Conservation (phyloP, 2,888 invertebrate genomes). For the Epistrophe eligans region DNA sequence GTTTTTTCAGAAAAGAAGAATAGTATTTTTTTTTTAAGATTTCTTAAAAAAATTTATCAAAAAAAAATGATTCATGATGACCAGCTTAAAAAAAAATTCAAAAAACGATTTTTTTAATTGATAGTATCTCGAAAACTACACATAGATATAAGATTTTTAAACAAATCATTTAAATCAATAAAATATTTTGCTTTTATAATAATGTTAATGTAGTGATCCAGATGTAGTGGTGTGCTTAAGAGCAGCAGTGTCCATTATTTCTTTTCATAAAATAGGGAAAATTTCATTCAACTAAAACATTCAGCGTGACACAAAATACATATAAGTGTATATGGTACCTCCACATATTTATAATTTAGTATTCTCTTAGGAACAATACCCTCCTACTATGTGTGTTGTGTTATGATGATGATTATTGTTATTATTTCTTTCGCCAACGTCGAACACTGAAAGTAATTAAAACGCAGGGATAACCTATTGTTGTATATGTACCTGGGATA, state of each 20-base stretch:
- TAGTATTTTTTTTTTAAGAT: too few relatives aligned
- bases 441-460: constrained; percentile 34
- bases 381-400: background rate
- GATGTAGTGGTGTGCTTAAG: too few relatives aligned
- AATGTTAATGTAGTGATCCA: background rate
- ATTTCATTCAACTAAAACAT: background rate
- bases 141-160: too few relatives aligned
- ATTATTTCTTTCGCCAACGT: constrained; percentile 8
- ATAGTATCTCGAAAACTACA: too few relatives aligned
- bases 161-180: background rate
- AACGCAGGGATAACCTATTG: constrained; percentile 20
- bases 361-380: constrained; percentile 5
- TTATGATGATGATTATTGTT: constrained; percentile 10
- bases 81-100: too few relatives aligned
- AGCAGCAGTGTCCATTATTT: background rate
- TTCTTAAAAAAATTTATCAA: too few relatives aligned
- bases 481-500: background rate
- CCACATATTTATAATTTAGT: background rate
- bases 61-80: too few relatives aligned
- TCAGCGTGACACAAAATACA: background rate
- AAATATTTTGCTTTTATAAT: background rate
- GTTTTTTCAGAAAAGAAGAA: too few relatives aligned
- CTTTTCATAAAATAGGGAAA: background rate
- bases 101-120: too few relatives aligned
- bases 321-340: too few relatives aligned